These are phyloP conservation scores for Panorpa germanica DNA, from an alignment of 2,888 invertebrate species.

Conservation along the genomic window DNA sequence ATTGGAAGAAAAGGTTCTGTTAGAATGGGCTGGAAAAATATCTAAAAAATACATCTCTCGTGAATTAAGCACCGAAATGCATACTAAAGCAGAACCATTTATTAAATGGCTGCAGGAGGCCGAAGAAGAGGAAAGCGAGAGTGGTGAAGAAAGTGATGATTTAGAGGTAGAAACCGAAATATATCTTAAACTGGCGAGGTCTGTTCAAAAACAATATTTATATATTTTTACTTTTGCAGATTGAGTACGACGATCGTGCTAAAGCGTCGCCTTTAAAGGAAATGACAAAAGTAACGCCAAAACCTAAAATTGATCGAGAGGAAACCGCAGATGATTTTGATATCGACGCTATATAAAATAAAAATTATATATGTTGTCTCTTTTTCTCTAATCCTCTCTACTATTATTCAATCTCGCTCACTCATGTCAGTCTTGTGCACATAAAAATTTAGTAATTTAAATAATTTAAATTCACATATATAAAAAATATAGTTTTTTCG, in stretches of 20 bases:
- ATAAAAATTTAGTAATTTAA: too few species aligned
- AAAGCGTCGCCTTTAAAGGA: slow-evolving; percentile 55
- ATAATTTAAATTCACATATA: too few species aligned
- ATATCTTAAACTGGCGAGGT: neutral
- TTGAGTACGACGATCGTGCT: slow-evolving; percentile 80
- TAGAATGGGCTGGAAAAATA: slow-evolving; percentile 93
- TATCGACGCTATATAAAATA: slow-evolving; percentile 74
- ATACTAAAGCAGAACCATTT: slow-evolving; percentile 81
- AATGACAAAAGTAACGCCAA: slow-evolving; percentile 26
- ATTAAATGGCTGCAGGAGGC: slow-evolving; percentile 95
- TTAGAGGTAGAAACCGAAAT: slow-evolving; percentile 27
- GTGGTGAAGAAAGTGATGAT: slow-evolving; percentile 50
- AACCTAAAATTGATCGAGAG: slow-evolving; percentile 34
- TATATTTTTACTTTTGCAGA: too few species aligned
- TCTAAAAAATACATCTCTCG: slow-evolving; percentile 86
- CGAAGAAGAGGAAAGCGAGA: slow-evolving; percentile 80
- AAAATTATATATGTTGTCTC: neutral
- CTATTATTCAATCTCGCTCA: too few species aligned
- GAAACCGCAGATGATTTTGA: slow-evolving; percentile 73
- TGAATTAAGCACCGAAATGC: slow-evolving; percentile 82
- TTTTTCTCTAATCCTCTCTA: neutral
- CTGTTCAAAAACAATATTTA: too few species aligned
- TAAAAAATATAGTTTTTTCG: too few species aligned
- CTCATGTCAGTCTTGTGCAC: too few species aligned
- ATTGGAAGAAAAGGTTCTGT: slow-evolving; percentile 79